These are phyloP conservation scores for Aproaerema taeniolella DNA, from an alignment of 2,888 invertebrate genomes.

Conservation along the genomic window DNA sequence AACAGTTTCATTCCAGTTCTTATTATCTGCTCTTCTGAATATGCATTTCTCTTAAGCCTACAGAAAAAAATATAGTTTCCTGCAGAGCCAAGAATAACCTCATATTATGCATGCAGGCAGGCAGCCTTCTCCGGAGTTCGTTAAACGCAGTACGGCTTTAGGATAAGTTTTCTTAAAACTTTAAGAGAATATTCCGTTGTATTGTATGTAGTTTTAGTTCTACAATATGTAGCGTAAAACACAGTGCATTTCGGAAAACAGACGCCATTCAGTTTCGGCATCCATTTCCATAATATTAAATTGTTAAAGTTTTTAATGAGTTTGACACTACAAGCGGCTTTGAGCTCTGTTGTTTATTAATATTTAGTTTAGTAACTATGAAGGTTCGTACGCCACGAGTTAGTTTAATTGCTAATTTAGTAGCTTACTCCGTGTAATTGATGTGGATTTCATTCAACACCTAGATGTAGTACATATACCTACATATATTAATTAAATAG, in stretches of 20 bases:
- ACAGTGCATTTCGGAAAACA: background rate
- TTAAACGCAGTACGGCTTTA: constrained; percentile 5
- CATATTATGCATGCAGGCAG: constrained; percentile 9
- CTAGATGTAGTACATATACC: too few species aligned
- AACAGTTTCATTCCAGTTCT: constrained; percentile 22
- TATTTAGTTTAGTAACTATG: too few species aligned
- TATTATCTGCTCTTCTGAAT: background rate
- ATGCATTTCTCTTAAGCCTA: background rate
- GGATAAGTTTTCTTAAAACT: constrained; percentile 5
- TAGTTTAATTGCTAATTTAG: too few species aligned
- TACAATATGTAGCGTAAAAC: too few species aligned
- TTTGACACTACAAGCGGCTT: too few species aligned
- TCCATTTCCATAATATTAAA: background rate
- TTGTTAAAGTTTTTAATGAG: background rate
- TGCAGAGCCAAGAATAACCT: constrained; percentile 1
- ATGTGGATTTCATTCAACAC: too few species aligned
- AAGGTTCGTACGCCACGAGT: too few species aligned
- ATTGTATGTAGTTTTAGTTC: too few species aligned
- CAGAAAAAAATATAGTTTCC: constrained; percentile 3
- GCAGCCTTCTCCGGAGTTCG: constrained; percentile 8
- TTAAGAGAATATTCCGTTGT: background rate
- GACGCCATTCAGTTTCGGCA: background rate
- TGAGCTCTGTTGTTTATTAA: too few species aligned
- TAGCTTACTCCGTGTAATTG: too few species aligned
- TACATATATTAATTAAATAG: too few species aligned